A percentile compares a stretch with the other conserved stretches of the same genome.
phyloP scores from a whole-genome alignment of 2,888 invertebrate genomes.

The Pachycephus smyrnensis region DNA sequence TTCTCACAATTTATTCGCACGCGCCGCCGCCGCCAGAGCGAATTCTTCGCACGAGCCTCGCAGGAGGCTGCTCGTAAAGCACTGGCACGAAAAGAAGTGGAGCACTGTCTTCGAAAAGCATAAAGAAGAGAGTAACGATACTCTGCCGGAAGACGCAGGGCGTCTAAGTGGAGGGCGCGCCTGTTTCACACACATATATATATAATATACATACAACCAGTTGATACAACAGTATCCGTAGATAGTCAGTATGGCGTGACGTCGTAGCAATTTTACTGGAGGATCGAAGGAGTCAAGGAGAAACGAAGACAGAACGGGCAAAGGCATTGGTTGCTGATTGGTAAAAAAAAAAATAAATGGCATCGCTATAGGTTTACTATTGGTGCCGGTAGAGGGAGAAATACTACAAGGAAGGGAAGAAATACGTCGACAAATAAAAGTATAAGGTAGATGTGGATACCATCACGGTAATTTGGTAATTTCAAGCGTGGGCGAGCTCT shows the following conservation, averaged over 20 bases:
- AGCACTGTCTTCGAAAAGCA: slow-evolving; percentile 5
- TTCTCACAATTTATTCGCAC: background rate
- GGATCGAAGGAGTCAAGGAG: slow-evolving; percentile 19
- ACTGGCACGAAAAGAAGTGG: slow-evolving; percentile 1
- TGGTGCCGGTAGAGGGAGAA: background rate
- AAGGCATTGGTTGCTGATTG: slow-evolving; percentile 8
- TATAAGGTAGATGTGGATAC: slow-evolving; percentile 2
- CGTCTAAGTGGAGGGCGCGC: slow-evolving; percentile 47
- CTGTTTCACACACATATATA: slow-evolving; percentile 31
- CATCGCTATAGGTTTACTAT: background rate
- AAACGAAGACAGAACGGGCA: slow-evolving; percentile 7
- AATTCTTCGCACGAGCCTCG: background rate
- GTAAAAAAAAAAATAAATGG: background rate
- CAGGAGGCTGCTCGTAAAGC: background rate
- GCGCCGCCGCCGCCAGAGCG: background rate
- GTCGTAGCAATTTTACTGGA: slow-evolving; percentile 32
- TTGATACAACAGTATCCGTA: slow-evolving; percentile 1
- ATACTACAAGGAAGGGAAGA: background rate
- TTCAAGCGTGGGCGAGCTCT: slow-evolving; percentile 24
- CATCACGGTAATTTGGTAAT: slow-evolving; percentile 31
- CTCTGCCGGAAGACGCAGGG: slow-evolving; percentile 42
- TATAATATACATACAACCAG: slow-evolving; percentile 6
- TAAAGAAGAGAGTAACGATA: slow-evolving; percentile 9
- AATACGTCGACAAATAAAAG: background rate
- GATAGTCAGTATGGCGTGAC: slow-evolving; percentile 34